These are phyloP conservation scores for Centruroides sculpturatus DNA, from an alignment of 1,140 invertebrate genomes.

Conservation along the genomic window DNA sequence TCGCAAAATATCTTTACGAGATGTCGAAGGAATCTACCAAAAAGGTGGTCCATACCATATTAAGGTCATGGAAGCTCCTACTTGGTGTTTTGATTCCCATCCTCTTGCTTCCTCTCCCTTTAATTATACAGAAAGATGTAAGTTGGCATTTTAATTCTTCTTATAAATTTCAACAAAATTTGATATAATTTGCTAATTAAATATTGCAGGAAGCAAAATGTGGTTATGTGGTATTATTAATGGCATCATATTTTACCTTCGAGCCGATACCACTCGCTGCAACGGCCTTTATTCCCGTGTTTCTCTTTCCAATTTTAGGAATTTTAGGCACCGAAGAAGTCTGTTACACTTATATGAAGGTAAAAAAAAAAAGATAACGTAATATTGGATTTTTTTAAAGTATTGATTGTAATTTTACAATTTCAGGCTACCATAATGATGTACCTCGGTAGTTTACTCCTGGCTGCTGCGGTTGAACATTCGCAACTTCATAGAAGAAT, in stretches of 20 bases:
- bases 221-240: slow-evolving; percentile 19
- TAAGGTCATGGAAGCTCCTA: neutral
- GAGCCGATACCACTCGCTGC: slow-evolving; percentile 66
- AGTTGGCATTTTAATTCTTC: too few relatives aligned
- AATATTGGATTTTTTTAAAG: neutral
- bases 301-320: slow-evolving; percentile 61
- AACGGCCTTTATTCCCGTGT: slow-evolving; percentile 64
- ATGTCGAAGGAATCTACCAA: too few relatives aligned
- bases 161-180: too few relatives aligned
- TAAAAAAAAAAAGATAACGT: slow-evolving; percentile 1
- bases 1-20: too few relatives aligned
- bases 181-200: too few relatives aligned
- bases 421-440: slow-evolving; percentile 47
- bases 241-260: slow-evolving; percentile 19
- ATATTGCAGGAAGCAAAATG: slow-evolving; percentile 5
- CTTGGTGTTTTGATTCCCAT: slow-evolving; percentile 2
- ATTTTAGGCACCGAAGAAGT: slow-evolving; percentile 27
- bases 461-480: slow-evolving; percentile 32
- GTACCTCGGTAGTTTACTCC: slow-evolving; percentile 22
- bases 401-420: neutral
- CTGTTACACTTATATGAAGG: slow-evolving; percentile 48
- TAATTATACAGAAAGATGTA: slow-evolving; percentile 3
- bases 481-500: slow-evolving; percentile 31
- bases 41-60: too few relatives aligned
- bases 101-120: neutral